Conservation (phyloP, 2,797 vertebrate species). For the Chelidonichthys spinosus region DNA sequence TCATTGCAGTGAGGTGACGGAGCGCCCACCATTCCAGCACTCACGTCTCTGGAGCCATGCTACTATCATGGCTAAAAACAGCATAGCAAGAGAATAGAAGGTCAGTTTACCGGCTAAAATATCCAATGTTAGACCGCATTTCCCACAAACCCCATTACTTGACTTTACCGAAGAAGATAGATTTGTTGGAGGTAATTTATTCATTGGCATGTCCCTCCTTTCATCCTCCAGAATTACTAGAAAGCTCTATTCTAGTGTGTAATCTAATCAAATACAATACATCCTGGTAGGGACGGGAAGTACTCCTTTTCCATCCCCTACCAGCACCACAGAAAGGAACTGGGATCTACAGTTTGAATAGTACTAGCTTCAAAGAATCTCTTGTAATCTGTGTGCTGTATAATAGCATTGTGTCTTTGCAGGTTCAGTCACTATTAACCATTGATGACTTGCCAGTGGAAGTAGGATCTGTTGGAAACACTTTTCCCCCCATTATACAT, state of each 20-base stretch:
- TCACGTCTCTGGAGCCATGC: too few species aligned
- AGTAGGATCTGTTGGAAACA: constrained; percentile 48
- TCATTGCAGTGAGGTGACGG: too few species aligned
- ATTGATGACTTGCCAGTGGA: constrained; percentile 51
- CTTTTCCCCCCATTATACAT: constrained; percentile 21
- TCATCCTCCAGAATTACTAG: background rate
- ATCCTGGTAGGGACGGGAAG: constrained; percentile 23
- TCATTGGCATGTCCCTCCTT: constrained; percentile 2
- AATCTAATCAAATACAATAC: constrained; percentile 26
- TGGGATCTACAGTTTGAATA: constrained; percentile 66
- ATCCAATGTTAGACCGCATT: constrained; percentile 3
- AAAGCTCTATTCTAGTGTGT: constrained; percentile 26
- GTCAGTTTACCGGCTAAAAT: constrained; percentile 9
- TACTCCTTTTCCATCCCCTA: constrained; percentile 29
- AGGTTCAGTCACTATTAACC: constrained; percentile 62
- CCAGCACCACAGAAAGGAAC: constrained; percentile 48
- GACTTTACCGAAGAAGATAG: constrained; percentile 16
- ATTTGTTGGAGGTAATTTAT: constrained; percentile 41
- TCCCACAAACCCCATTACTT: background rate
- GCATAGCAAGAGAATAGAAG: background rate
- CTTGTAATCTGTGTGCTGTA: too few species aligned
- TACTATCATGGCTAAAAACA: background rate
- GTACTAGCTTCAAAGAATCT: too few species aligned
- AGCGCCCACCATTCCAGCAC: too few species aligned
- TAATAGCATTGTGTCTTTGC: constrained; percentile 35